Conservation (phyloP, 1,140 invertebrate species). For the Heterodera schachtii region DNA sequence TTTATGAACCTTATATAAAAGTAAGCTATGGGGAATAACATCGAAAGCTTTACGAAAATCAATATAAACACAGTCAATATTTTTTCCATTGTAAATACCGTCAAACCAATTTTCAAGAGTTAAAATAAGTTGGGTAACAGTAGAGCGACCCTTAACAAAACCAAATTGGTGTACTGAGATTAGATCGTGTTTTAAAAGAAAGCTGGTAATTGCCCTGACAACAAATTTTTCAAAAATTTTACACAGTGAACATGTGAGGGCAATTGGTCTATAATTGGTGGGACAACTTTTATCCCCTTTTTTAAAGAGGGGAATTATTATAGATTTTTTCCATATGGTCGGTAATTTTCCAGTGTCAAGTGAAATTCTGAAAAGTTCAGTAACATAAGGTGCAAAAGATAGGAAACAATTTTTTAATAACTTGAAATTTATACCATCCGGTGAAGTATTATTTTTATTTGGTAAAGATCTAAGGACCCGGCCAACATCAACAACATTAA, state of each 20-base stretch:
- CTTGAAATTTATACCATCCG: too few relatives aligned
- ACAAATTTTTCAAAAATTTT: slow-evolving; percentile 11
- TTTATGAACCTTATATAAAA: not conserved
- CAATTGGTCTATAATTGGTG: slow-evolving; percentile 5
- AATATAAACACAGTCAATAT: slow-evolving; percentile 6
- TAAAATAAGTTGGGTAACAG: slow-evolving; percentile 3
- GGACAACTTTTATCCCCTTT: not conserved
- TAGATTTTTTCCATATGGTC: too few relatives aligned
- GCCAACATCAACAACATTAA: too few relatives aligned
- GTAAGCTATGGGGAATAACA: not conserved
- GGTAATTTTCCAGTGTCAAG: too few relatives aligned
- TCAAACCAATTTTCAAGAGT: slow-evolving; percentile 12
- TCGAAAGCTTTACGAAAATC: slow-evolving; percentile 16
- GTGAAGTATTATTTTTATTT: too few relatives aligned
- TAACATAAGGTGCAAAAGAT: too few relatives aligned
- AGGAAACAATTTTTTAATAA: too few relatives aligned
- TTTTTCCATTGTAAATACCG: not conserved
- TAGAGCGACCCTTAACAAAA: slow-evolving; percentile 17
- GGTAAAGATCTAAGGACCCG: too few relatives aligned
- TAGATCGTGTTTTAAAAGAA: not conserved
- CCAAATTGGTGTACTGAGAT: slow-evolving; percentile 5
- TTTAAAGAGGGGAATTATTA: slow-evolving; percentile 3
- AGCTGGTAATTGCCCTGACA: not conserved
- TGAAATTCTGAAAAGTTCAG: too few relatives aligned
- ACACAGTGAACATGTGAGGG: slow-evolving; percentile 12